Percentiles rank a stretch among this genome's conserved stretches.
Evolutionary conservation across 2,797 vertebrate genomes (phyloP).

Genomic region (Cyclura pinguis): DNA sequence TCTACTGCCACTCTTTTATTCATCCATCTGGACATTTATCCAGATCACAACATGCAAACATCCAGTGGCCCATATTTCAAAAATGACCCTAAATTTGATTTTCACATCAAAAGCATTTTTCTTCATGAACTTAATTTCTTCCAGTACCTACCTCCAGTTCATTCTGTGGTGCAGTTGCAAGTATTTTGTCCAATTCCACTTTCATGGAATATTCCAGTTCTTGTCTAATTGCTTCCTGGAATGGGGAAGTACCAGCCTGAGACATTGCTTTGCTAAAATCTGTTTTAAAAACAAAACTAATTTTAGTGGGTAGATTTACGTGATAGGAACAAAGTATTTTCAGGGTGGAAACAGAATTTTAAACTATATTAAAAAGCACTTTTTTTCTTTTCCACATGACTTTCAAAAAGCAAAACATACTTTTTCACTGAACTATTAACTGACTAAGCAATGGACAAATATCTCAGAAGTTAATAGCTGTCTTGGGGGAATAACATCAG

Average conservation of each 20-base stretch:
- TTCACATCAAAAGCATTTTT: neutral
- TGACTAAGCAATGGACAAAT: neutral
- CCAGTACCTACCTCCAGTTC: slow-evolving; percentile 86
- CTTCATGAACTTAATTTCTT: rapidly evolving
- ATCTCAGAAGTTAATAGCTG: neutral
- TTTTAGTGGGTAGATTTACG: neutral
- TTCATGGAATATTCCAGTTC: slow-evolving; percentile 96
- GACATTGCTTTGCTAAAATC: slow-evolving; percentile 88
- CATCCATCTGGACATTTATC: neutral
- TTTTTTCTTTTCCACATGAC: neutral
- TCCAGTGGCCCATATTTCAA: neutral
- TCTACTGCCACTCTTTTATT: neutral
- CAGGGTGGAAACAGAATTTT: neutral
- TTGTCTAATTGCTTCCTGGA: slow-evolving; percentile 96
- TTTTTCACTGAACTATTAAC: neutral
- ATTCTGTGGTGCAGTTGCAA: slow-evolving; percentile 82
- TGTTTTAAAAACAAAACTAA: slow-evolving; percentile 63
- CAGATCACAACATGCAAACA: neutral
- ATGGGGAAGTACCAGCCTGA: slow-evolving; percentile 88
- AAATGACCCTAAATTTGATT: neutral
- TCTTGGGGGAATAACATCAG: neutral
- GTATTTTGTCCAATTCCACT: slow-evolving; percentile 91
- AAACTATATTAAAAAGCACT: neutral
- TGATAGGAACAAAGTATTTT: neutral
- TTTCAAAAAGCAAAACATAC: neutral